Conservation (phyloP, 1,140 invertebrate genomes). For the Bombyx mori region ASM3026992v2 NC_085107.1:3813001-3813500, state of each 20-base stretch:
- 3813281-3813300: not conserved
- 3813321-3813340: not conserved
- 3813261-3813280: conserved; percentile 21
- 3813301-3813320: conserved; percentile 4
- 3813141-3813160: conserved; percentile 34
- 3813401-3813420: conserved; percentile 41
- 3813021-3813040: conserved; percentile 18
- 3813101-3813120: conserved; percentile 23
- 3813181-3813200: conserved; percentile 36
- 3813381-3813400: conserved; percentile 40
- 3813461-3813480: conserved; percentile 36
- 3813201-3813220: conserved; percentile 26
- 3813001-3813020: conserved; percentile 22
- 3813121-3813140: conserved; percentile 32
- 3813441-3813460: conserved; percentile 39
- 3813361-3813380: conserved; percentile 22
- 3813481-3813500: not conserved
- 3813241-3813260: conserved; percentile 37
- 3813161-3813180: conserved; percentile 36
- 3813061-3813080: conserved; percentile 29
- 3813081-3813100: conserved; percentile 35
- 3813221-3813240: conserved; percentile 27
- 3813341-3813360: conserved; percentile 7
- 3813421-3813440: conserved; percentile 30
- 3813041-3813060: conserved; percentile 26